Percentiles rank a stretch among this genome's conserved stretches.
These are phyloP conservation scores for Lethenteron camtschaticum DNA, from an alignment of 2,113 vertebrate species.

Conservation along the genomic window DNA sequence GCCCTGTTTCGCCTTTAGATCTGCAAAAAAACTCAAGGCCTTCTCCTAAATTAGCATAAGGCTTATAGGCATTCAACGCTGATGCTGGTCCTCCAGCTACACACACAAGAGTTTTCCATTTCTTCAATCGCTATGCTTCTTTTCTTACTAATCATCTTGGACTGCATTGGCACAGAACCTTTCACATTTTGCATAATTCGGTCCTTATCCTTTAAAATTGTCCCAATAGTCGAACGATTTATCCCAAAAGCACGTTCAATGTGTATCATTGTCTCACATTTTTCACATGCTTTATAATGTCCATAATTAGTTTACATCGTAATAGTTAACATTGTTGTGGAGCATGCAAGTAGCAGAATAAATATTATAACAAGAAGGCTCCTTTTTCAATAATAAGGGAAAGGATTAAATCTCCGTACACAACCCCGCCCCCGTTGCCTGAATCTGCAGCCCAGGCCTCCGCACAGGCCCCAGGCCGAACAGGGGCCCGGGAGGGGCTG, in stretches of 20 bases:
- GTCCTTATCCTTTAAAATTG: not conserved
- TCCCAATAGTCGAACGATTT: not conserved
- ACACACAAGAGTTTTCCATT: not conserved
- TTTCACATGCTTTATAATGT: not conserved
- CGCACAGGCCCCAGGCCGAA: too few species aligned
- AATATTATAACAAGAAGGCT: too few species aligned
- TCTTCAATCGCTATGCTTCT: not conserved
- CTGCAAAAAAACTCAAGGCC: not conserved
- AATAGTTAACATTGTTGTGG: too few species aligned
- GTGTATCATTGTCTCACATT: not conserved
- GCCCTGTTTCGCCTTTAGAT: not conserved
- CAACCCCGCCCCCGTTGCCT: too few species aligned
- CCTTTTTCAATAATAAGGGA: too few species aligned
- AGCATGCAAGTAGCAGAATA: too few species aligned
- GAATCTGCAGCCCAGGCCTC: too few species aligned
- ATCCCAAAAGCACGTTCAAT: not conserved
- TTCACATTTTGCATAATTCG: not conserved
- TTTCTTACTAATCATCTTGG: not conserved
- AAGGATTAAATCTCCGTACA: too few species aligned
- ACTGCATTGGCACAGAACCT: not conserved
- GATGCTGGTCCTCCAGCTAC: not conserved
- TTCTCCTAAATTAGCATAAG: not conserved
- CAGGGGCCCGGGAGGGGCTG: too few species aligned
- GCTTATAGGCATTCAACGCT: not conserved
- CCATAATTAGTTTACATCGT: too few species aligned